Percentiles rank a stretch among this genome's conserved stretches.
phyloP scores from a whole-genome alignment of 1,140 invertebrate genomes.

The Anastatus disparis region DNA sequence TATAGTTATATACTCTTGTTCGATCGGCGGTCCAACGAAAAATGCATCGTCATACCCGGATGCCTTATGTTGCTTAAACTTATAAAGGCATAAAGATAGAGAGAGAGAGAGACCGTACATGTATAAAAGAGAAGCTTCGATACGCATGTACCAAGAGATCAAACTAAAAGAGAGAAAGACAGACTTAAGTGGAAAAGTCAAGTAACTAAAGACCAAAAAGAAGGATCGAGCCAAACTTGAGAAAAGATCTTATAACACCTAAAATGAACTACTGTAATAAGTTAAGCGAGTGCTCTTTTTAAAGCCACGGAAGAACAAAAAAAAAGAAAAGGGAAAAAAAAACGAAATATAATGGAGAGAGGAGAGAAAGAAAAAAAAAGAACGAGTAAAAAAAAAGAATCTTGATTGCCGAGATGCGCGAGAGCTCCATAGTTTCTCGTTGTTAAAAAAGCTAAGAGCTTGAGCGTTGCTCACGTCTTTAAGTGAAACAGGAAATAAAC shows the following conservation, averaged over 20 bases:
- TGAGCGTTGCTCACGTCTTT: too few species aligned
- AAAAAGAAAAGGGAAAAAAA: not conserved
- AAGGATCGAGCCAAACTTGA: not conserved
- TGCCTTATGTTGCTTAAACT: slow-evolving; percentile 56
- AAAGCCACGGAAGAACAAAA: too few species aligned
- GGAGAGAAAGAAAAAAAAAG: not conserved
- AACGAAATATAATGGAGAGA: not conserved
- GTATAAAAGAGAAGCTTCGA: too few species aligned
- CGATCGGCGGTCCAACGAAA: slow-evolving; percentile 44
- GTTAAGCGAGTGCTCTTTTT: too few species aligned
- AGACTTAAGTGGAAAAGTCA: too few species aligned
- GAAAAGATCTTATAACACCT: too few species aligned
- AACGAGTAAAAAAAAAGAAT: not conserved
- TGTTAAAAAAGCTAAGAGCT: too few species aligned
- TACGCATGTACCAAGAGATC: too few species aligned
- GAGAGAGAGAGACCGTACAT: not conserved
- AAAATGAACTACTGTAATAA: too few species aligned
- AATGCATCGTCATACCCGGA: slow-evolving; percentile 58
- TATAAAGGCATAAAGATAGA: not conserved
- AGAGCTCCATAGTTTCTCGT: too few species aligned
- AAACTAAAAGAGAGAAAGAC: too few species aligned
- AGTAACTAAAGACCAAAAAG: not conserved
- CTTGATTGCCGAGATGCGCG: too few species aligned
- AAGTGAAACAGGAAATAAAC: not conserved
- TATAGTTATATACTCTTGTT: slow-evolving; percentile 3